These are phyloP conservation scores for Lagopus leucura DNA, from an alignment of 2,113 vertebrate genomes.

Conservation along the genomic window DNA sequence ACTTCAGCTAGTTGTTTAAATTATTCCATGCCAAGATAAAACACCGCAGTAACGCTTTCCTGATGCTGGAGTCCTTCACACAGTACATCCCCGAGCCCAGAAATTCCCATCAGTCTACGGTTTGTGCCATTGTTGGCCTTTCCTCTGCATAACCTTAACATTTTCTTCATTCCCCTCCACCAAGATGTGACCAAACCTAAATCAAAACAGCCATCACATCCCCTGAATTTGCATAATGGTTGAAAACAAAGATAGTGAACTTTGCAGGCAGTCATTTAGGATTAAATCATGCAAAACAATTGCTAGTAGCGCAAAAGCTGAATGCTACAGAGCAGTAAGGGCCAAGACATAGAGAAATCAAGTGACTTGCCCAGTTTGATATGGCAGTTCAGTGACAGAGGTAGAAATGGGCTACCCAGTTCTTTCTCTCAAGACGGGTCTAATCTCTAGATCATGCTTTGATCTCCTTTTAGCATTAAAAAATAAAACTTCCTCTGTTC, in stretches of 20 bases:
- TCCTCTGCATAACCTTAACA: not conserved
- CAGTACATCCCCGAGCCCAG: not conserved
- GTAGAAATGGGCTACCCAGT: constrained; percentile 23
- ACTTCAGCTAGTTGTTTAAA: constrained; percentile 39
- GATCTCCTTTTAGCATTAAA: constrained; percentile 28
- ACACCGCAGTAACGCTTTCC: not conserved
- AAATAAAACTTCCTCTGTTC: constrained; percentile 47
- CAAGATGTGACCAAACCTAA: constrained; percentile 18
- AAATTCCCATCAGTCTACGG: constrained; percentile 14
- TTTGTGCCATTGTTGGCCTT: not conserved
- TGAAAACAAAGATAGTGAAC: constrained; percentile 42
- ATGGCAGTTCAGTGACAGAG: constrained; percentile 13
- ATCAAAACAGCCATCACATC: not conserved
- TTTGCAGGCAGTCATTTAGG: constrained; percentile 40
- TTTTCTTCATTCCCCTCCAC: not conserved
- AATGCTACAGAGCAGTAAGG: not conserved
- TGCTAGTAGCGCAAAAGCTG: not conserved
- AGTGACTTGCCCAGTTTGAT: constrained; percentile 14
- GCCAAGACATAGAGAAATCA: constrained; percentile 9
- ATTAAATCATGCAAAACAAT: constrained; percentile 34
- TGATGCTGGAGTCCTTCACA: not conserved
- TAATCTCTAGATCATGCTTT: constrained; percentile 56
- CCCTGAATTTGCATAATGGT: constrained; percentile 11
- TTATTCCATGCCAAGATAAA: constrained; percentile 8
- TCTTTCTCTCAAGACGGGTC: constrained; percentile 4